Conservation (phyloP, 2,888 invertebrate species). For the Erebia ligea region DNA sequence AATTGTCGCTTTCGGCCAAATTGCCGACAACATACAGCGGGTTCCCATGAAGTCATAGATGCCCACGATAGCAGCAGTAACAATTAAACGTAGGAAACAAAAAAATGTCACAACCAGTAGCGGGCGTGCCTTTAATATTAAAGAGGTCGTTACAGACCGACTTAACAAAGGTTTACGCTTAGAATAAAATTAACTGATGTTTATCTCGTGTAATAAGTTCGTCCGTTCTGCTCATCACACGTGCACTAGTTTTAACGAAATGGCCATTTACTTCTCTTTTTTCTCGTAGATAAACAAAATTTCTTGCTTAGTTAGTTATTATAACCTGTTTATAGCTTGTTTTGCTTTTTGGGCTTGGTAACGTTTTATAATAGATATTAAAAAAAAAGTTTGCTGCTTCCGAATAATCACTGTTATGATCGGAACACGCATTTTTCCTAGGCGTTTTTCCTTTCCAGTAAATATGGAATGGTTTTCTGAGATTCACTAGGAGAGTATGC, state of each 20-base stretch:
- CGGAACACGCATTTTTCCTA: too few relatives aligned
- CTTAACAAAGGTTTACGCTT: constrained; percentile 66
- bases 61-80: constrained; percentile 70
- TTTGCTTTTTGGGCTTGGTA: neutral
- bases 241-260: constrained; percentile 76
- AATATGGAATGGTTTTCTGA: too few relatives aligned
- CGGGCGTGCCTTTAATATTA: constrained; percentile 77
- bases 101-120: constrained; percentile 71
- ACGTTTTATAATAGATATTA: too few relatives aligned
- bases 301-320: constrained; percentile 8
- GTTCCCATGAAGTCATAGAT: constrained; percentile 79
- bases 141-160: constrained; percentile 61
- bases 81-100: constrained; percentile 75
- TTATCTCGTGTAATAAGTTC: constrained; percentile 73
- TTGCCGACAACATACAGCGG: constrained; percentile 66
- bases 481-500: too few relatives aligned
- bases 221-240: constrained; percentile 67
- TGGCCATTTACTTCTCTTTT: constrained; percentile 41
- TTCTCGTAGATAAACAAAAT: constrained; percentile 25
- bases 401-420: too few relatives aligned
- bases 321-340: neutral
- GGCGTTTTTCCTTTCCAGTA: too few relatives aligned
- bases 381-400: too few relatives aligned
- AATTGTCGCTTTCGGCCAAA: constrained; percentile 56
- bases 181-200: constrained; percentile 72